Evolutionary conservation across 2,888 invertebrate species (phyloP).

Genomic region (Drosophila cognata): DNA sequence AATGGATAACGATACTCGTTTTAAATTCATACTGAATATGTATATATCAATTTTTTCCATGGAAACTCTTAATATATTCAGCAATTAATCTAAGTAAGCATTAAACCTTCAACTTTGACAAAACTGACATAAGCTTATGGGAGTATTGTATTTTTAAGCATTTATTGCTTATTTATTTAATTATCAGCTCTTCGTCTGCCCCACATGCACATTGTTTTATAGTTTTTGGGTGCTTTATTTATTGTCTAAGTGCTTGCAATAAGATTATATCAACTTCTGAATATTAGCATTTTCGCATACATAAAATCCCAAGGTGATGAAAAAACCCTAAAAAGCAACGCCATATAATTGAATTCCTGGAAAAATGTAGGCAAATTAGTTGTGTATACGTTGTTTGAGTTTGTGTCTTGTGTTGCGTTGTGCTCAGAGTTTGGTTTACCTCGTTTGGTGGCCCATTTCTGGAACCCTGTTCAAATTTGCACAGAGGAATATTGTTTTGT

Average conservation of each 20-base stretch:
- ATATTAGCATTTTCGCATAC: neutral
- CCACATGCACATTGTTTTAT: neutral
- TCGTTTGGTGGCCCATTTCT: constrained; percentile 67
- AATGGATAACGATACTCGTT: neutral
- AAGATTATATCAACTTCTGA: neutral
- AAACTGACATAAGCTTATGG: neutral
- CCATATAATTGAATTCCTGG: constrained; percentile 34
- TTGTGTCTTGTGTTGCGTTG: constrained; percentile 17
- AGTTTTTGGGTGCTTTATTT: neutral
- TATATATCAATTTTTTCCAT: no score
- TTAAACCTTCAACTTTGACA: neutral
- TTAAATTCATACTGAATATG: neutral
- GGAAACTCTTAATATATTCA: neutral
- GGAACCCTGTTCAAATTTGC: constrained; percentile 59
- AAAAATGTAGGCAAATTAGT: constrained; percentile 55
- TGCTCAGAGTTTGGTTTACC: constrained; percentile 31
- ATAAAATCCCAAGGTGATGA: neutral
- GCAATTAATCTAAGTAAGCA: neutral
- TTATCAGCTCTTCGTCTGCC: neutral
- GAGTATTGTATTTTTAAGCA: neutral
- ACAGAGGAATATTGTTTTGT: constrained; percentile 80
- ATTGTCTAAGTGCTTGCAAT: neutral
- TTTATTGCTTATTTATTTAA: neutral
- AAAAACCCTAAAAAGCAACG: constrained; percentile 16
- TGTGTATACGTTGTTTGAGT: constrained; percentile 13